Evolutionary conservation across 2,888 invertebrate species (phyloP).

Genomic region (Euplexia lucipara): DNA sequence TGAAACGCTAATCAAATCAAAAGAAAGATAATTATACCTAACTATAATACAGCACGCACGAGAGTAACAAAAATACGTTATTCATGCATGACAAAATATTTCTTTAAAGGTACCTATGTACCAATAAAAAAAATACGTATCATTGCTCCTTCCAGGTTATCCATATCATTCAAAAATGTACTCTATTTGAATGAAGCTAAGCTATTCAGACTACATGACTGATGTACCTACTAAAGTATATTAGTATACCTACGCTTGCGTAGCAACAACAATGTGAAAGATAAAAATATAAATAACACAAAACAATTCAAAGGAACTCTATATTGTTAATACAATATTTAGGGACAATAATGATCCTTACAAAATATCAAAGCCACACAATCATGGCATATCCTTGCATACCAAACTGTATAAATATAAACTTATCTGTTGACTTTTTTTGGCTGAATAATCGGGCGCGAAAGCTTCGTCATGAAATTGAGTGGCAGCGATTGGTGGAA

Average conservation of each 20-base stretch:
- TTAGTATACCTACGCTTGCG: constrained; percentile 39
- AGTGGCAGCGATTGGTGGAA: constrained; percentile 77
- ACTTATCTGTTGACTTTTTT: constrained; percentile 77
- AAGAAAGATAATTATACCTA: neutral
- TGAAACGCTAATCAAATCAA: neutral
- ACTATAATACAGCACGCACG: neutral
- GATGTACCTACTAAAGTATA: constrained; percentile 13
- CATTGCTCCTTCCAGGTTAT: neutral
- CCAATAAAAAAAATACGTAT: constrained; percentile 2
- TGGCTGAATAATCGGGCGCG: constrained; percentile 85
- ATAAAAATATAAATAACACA: constrained; percentile 21
- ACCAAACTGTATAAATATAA: constrained; percentile 64
- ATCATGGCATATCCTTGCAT: constrained; percentile 51
- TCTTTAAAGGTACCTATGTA: neutral
- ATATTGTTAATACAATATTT: neutral
- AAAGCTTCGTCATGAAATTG: constrained; percentile 84
- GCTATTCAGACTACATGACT: constrained; percentile 11
- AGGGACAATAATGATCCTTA: neutral
- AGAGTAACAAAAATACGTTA: neutral
- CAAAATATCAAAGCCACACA: constrained; percentile 19
- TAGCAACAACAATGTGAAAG: constrained; percentile 59
- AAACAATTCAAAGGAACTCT: neutral
- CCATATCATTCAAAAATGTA: constrained; percentile 22
- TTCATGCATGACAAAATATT: neutral
- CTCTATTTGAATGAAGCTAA: neutral